phyloP scores from a whole-genome alignment of 2,888 invertebrate species.

The Brassicogethes aeneus region DNA sequence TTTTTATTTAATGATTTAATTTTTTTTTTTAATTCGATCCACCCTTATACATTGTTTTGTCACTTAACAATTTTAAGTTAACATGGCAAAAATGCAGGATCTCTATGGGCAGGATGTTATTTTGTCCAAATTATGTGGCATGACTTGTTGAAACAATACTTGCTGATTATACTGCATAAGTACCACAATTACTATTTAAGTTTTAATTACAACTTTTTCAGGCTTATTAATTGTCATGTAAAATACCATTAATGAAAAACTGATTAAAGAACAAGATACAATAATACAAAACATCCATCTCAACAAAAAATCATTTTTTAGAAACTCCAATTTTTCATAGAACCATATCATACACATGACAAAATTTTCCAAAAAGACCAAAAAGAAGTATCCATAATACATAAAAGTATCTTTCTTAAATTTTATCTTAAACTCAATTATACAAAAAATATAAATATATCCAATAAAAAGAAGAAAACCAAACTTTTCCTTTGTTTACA shows the following conservation, averaged over 20 bases:
- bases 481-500: constrained; percentile 31
- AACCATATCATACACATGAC: constrained; percentile 65
- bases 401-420: constrained; percentile 64
- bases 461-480: constrained; percentile 64
- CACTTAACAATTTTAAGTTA: no score
- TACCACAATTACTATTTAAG: neutral
- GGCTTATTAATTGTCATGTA: constrained; percentile 59
- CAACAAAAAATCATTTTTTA: constrained; percentile 57
- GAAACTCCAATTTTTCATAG: constrained; percentile 45
- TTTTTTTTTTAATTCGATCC: no score
- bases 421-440: constrained; percentile 71
- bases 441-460: constrained; percentile 64
- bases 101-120: no score
- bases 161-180: no score
- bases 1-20: no score
- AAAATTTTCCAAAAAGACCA: constrained; percentile 58
- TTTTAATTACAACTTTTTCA: constrained; percentile 35
- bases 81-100: no score
- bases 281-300: constrained; percentile 55
- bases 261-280: constrained; percentile 49
- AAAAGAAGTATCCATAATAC: constrained; percentile 57
- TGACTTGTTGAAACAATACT: no score
- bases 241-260: constrained; percentile 51
- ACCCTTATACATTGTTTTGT: no score
- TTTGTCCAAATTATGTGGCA: no score